Conservation (phyloP, 2,888 invertebrate genomes). For the Polydrusus pterygomalis region DNA sequence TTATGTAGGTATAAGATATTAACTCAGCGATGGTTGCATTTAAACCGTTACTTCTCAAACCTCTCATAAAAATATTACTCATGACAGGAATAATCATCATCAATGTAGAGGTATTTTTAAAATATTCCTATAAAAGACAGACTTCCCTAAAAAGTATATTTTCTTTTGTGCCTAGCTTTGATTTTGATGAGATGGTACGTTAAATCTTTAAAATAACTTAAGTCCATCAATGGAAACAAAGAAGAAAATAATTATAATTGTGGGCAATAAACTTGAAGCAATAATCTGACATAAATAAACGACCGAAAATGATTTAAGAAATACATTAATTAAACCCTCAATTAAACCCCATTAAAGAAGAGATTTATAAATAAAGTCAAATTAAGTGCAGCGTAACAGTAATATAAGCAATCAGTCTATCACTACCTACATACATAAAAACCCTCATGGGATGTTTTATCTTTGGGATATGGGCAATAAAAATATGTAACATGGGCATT, state of each 20-base stretch:
- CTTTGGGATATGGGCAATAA: too few species aligned
- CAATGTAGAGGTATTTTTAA: not conserved
- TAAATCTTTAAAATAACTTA: not conserved
- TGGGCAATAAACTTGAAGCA: slow-evolving; percentile 38
- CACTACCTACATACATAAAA: too few species aligned
- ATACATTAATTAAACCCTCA: slow-evolving; percentile 26
- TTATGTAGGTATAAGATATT: not conserved
- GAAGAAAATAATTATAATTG: not conserved
- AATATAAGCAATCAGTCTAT: not conserved
- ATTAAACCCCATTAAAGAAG: slow-evolving; percentile 39
- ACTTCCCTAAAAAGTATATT: too few species aligned
- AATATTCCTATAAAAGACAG: too few species aligned
- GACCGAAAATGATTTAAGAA: slow-evolving; percentile 31
- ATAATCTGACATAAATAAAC: slow-evolving; percentile 22
- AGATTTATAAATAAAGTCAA: slow-evolving; percentile 46
- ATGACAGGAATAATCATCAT: not conserved
- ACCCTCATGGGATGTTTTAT: too few species aligned
- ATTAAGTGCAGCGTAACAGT: slow-evolving; percentile 25
- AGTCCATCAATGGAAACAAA: not conserved
- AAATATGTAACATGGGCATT: too few species aligned
- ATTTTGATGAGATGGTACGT: too few species aligned
- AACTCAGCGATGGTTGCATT: too few species aligned
- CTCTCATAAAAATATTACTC: not conserved
- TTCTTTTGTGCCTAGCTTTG: too few species aligned
- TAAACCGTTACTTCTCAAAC: not conserved